These are phyloP conservation scores for Silurus glanis DNA, from an alignment of 2,113 vertebrate genomes.

Conservation along the genomic window DNA sequence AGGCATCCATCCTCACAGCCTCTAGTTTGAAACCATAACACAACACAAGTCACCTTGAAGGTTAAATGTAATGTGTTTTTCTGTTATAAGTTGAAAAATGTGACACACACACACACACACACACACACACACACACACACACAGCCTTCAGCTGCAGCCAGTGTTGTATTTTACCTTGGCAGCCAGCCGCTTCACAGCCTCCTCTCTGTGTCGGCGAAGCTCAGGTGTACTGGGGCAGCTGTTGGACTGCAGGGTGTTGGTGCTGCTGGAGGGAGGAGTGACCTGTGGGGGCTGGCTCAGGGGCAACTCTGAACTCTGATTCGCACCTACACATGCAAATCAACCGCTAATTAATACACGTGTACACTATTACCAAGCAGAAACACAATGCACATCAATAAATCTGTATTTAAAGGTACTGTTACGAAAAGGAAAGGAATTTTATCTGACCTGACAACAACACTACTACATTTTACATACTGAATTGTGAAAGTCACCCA, in stretches of 20 bases:
- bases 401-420: neutral
- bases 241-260: constrained; percentile 63
- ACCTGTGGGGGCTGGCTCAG: constrained; percentile 79
- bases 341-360: neutral
- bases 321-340: constrained; percentile 68
- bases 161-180: constrained; percentile 78
- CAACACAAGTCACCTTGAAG: neutral
- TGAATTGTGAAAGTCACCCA: neutral
- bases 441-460: neutral
- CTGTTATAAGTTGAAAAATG: neutral
- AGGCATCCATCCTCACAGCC: neutral
- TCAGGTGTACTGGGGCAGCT: constrained; percentile 75
- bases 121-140: neutral
- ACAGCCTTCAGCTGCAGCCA: neutral
- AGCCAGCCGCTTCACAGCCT: constrained; percentile 84
- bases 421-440: neutral
- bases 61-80: neutral
- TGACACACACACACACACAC: neutral
- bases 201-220: constrained; percentile 72
- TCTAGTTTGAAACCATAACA: neutral
- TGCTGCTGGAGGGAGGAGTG: constrained; percentile 68
- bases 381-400: neutral
- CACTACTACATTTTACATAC: neutral
- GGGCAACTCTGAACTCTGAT: constrained; percentile 78
- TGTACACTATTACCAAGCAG: neutral